These are phyloP conservation scores for Fissipunctia ypsillon DNA, from an alignment of 2,888 invertebrate genomes.

Conservation along the genomic window DNA sequence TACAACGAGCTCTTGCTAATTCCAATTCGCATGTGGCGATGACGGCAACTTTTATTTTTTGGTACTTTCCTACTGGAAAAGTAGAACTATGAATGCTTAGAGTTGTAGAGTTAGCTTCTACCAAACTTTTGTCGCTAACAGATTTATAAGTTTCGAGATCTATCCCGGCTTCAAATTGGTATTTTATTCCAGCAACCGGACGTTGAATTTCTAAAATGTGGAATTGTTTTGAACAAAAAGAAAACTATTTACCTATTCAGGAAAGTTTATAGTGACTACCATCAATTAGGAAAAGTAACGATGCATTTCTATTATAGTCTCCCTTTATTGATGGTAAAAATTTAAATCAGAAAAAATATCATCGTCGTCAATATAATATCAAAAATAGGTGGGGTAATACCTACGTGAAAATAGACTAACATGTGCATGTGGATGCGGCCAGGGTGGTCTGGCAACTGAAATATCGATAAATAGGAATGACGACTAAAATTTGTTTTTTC, in stretches of 20 bases:
- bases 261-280: background rate
- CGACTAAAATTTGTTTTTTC: too few relatives aligned
- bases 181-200: conserved; percentile 26
- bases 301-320: too few relatives aligned
- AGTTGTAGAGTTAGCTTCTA: conserved; percentile 45
- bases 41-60: conserved; percentile 84
- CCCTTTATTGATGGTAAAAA: too few relatives aligned
- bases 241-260: too few relatives aligned
- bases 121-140: conserved; percentile 49
- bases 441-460: too few relatives aligned
- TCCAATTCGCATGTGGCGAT: conserved; percentile 84
- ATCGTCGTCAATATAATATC: too few relatives aligned
- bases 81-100: conserved; percentile 71
- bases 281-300: background rate
- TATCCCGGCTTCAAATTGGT: conserved; percentile 25
- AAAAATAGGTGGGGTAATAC: too few relatives aligned
- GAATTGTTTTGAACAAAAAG: conserved; percentile 11
- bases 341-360: too few relatives aligned
- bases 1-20: conserved; percentile 80
- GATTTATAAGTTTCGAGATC: conserved; percentile 42
- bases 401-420: too few relatives aligned
- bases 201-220: background rate
- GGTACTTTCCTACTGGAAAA: conserved; percentile 74
- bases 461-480: too few relatives aligned
- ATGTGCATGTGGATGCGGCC: too few relatives aligned